Base-by-base conservation (phyloP, 2,888 invertebrate genomes). In the Pristionchus exspectatus region DNA sequence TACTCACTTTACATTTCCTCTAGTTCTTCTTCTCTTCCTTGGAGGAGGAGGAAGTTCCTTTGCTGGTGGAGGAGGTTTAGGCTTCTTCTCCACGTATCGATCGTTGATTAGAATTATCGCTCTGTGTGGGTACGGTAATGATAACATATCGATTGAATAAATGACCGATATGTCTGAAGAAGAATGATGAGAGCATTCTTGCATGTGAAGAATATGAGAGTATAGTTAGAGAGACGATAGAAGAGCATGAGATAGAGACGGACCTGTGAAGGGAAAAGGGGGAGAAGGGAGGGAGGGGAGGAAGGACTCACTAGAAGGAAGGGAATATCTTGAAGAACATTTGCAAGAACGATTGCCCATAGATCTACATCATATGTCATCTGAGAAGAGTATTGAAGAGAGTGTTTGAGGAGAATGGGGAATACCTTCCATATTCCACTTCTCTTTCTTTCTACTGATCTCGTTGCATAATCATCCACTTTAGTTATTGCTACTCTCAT, bases 141-240 rank as follows among this genome's bases (percentile, higher is more conserved):
- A 38, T 16, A 27, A 44, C 16, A 63, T 66, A 87, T 87, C 18
- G 84, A 85, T 85, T 85, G 84, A 59, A 18, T 86, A 24, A 87
- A 69, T 84, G 18, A 92, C 91, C 92, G 90, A 90, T 95, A 95
- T 24, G 94, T 94, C 87, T 95, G 94, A 0, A 98, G 96, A 0
- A 98, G 95, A 90, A 98, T 98, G 18, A 98, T 98, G 95, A 98
- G 95, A 0, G 97, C 97, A 94, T 97, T 98, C 96, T 98, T 97
- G 96, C 98, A 98, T 0, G 98, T 98, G 96, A 98, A 98, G 96
- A 98, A 98, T 90, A 98, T 97, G 95, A 98, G 98, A 97, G 98
- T 98, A 95, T 98, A 98, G 94, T 97, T 98, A 92, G 98, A 97
- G 56, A 98, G 97, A 92, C 97, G 96, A 95, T 97, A 98, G 94